Conservation (phyloP, 64 coral and sea anemone genomes). For the Platygyra sinensis region DNA sequence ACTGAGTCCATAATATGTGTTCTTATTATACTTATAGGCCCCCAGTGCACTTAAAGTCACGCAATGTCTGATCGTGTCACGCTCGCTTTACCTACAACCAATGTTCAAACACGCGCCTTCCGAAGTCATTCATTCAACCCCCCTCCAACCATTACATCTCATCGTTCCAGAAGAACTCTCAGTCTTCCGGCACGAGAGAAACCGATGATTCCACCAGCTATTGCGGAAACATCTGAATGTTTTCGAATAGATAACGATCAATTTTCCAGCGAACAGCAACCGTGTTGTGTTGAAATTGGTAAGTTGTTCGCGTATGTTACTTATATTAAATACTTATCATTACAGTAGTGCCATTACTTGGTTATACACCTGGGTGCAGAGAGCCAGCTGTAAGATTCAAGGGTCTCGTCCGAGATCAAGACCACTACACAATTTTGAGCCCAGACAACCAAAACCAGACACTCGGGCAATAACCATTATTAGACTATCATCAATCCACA, state of each 20-base stretch:
- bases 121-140: conserved; percentile 68
- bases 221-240: conserved; percentile 10
- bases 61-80: conserved; percentile 60
- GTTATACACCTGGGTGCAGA: too few relatives aligned
- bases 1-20: neutral
- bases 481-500: too few relatives aligned
- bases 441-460: too few relatives aligned
- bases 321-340: neutral
- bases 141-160: conserved; percentile 26
- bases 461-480: too few relatives aligned
- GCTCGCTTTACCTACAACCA: conserved; percentile 10
- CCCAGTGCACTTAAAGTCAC: neutral
- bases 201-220: conserved; percentile 49
- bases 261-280: neutral
- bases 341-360: too few relatives aligned
- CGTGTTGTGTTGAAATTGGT: conserved; percentile 34
- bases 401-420: too few relatives aligned
- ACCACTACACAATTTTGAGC: too few relatives aligned
- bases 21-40: neutral
- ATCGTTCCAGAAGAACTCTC: conserved; percentile 64
- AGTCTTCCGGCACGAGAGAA: conserved; percentile 80
- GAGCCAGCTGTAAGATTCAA: too few relatives aligned
- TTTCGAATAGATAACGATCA: neutral
- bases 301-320: neutral
- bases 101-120: conserved; percentile 35